phyloP scores from a whole-genome alignment of 2,888 invertebrate genomes.

The Beris chalybata region DNA sequence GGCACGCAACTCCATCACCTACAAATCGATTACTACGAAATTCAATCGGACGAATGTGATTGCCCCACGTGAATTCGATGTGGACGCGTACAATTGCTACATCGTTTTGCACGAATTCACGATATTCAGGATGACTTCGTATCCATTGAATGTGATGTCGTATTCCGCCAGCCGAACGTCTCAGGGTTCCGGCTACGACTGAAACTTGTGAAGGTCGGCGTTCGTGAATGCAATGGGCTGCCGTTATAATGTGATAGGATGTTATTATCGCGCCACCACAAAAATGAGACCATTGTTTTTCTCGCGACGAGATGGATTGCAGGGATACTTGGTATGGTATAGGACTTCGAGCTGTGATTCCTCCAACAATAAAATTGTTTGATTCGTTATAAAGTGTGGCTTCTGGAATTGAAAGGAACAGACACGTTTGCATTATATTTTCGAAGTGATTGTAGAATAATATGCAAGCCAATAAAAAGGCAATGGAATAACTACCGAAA shows the following conservation, averaged over 20 bases:
- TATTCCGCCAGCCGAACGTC: conserved; percentile 41
- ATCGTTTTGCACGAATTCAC: conserved; percentile 51
- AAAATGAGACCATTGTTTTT: conserved; percentile 47
- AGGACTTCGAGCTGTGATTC: conserved; percentile 40
- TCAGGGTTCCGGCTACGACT: conserved; percentile 38
- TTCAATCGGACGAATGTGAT: conserved; percentile 55
- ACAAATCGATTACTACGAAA: conserved; percentile 47
- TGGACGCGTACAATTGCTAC: conserved; percentile 52
- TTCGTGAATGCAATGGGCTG: conserved; percentile 51
- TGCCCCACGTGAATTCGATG: conserved; percentile 46
- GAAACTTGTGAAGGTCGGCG: conserved; percentile 40
- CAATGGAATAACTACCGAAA: too few relatives aligned
- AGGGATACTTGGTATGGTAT: conserved; percentile 53
- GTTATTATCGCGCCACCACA: conserved; percentile 53
- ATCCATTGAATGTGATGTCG: conserved; percentile 48
- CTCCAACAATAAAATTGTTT: conserved; percentile 35
- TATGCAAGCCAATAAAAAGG: too few relatives aligned
- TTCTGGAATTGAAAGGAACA: too few relatives aligned
- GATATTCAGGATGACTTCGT: conserved; percentile 51
- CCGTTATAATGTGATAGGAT: conserved; percentile 50
- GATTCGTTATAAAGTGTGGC: too few relatives aligned
- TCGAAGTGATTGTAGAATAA: too few relatives aligned
- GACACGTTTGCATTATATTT: too few relatives aligned
- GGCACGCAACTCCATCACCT: conserved; percentile 46
- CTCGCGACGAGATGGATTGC: conserved; percentile 40